Percentiles rank a stretch among this genome's conserved stretches.
Evolutionary conservation across 2,113 vertebrate genomes (phyloP).

Genomic region (Pelecanus crispus): DNA sequence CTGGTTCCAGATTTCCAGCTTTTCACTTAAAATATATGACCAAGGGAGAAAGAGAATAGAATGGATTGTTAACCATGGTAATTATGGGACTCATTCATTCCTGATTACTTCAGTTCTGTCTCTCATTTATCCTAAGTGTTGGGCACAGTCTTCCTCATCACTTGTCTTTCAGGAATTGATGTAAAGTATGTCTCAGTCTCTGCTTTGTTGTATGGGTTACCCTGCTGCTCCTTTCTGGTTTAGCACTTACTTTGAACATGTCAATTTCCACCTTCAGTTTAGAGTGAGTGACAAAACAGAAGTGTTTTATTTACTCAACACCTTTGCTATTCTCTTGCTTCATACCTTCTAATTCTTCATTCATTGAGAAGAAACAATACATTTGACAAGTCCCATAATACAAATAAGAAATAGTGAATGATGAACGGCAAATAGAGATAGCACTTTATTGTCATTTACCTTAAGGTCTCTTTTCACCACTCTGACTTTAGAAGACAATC

Average conservation of each 20-base stretch:
- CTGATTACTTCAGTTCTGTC: neutral
- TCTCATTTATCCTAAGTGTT: neutral
- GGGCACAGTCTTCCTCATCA: neutral
- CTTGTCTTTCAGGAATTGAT: conserved; percentile 9
- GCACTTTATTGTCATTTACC: neutral
- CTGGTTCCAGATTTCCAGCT: neutral
- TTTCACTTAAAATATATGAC: neutral
- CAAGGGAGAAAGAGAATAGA: neutral
- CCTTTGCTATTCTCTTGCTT: neutral
- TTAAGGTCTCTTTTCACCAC: neutral
- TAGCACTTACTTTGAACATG: neutral
- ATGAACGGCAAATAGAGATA: neutral
- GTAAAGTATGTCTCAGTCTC: neutral
- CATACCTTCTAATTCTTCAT: conserved; percentile 15
- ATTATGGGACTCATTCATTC: neutral
- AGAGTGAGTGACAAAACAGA: neutral
- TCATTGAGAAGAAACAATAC: conserved; percentile 16
- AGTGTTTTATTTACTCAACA: neutral
- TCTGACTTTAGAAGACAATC: neutral
- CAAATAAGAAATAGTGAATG: neutral
- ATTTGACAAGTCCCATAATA: conserved; percentile 6
- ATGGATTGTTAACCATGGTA: neutral
- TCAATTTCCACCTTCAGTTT: neutral
- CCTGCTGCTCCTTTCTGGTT: neutral
- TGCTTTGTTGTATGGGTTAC: neutral